A percentile compares a stretch with the other conserved stretches of the same genome.
Evolutionary conservation across 2,113 vertebrate genomes (phyloP).

Genomic region (Haliaeetus leucogaster): DNA sequence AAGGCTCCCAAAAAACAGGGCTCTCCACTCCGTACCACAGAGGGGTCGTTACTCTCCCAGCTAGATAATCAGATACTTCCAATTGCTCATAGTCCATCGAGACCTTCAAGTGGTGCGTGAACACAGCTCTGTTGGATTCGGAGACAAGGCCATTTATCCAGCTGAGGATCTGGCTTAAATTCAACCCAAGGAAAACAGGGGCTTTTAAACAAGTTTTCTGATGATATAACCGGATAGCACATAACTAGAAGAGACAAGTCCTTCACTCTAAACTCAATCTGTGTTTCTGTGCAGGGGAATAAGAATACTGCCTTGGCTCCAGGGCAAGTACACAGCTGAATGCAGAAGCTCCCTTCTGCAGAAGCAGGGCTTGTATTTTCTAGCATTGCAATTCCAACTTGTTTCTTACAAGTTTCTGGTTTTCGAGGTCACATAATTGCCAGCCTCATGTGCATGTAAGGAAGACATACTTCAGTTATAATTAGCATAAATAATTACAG

Average conservation of each 20-base stretch:
- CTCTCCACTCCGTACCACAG: not conserved
- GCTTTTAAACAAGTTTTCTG: not conserved
- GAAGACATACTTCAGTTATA: not conserved
- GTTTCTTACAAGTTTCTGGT: not conserved
- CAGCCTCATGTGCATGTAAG: not conserved
- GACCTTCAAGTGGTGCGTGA: not conserved
- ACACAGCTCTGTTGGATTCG: not conserved
- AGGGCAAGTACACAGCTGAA: not conserved
- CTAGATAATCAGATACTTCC: not conserved
- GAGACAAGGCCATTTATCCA: not conserved
- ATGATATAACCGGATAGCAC: not conserved
- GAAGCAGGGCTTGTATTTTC: not conserved
- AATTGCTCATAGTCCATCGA: not conserved
- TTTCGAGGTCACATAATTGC: not conserved
- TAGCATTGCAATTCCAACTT: not conserved
- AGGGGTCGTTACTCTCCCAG: fast-evolving
- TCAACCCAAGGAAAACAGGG: not conserved
- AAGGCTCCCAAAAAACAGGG: not conserved
- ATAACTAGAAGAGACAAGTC: not conserved
- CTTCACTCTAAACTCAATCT: not conserved
- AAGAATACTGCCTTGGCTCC: not conserved
- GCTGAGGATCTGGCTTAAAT: not conserved
- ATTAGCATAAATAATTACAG: not conserved
- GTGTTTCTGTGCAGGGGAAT: not conserved
- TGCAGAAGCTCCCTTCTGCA: not conserved